phyloP scores from a whole-genome alignment of 2,888 invertebrate genomes.

The Clivina fossor region DNA sequence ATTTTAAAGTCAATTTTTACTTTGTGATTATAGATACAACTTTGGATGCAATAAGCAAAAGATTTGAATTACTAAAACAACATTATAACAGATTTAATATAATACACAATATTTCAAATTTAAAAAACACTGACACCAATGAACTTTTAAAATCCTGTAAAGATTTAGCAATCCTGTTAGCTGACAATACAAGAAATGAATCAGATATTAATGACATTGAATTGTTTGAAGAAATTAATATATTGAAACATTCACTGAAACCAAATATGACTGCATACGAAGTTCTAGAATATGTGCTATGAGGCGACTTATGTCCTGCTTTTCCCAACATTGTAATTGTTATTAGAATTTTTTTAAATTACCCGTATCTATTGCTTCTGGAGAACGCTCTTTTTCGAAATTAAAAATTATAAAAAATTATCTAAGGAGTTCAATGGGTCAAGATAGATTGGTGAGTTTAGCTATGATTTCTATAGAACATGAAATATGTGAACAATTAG shows the following conservation, averaged over 20 bases:
- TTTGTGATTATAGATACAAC: constrained; percentile 7
- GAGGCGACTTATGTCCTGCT: constrained; percentile 1
- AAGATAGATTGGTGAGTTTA: no score
- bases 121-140: not conserved
- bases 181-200: constrained; percentile 1
- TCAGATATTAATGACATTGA: not conserved
- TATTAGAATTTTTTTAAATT: no score
- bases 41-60: not conserved
- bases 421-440: no score
- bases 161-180: not conserved
- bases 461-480: no score
- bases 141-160: not conserved
- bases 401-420: no score
- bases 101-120: constrained; percentile 1
- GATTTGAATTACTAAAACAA: constrained; percentile 11
- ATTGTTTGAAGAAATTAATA: no score
- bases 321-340: no score
- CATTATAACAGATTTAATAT: constrained; percentile 1
- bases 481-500: no score
- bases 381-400: no score
- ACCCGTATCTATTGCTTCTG: no score
- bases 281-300: constrained; percentile 9
- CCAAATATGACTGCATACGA: constrained; percentile 5
- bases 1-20: constrained; percentile 8
- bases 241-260: constrained; percentile 5